Evolutionary conservation across 1,140 invertebrate species (phyloP), one percentile per base, ranked within the genome.

Genomic region (Trichonephila clavipes): DNA sequence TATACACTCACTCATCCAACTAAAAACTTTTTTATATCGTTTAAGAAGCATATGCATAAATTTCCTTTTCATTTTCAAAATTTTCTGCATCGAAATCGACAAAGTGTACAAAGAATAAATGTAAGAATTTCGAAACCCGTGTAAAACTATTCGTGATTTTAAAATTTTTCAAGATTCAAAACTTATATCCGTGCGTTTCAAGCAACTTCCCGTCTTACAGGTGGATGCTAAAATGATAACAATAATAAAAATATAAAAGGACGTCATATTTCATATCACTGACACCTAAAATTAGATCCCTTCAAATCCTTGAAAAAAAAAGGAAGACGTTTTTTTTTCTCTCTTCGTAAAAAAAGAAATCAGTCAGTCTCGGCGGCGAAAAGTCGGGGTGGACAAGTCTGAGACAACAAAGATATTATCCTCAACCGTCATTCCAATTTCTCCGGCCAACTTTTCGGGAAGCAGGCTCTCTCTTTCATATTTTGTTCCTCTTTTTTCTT

Each of bases 351-450:
- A 34, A 51, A 44, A 44, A 51, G 34, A 87, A 64, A 87, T 34
- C 62, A 62, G 6, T 21, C 6, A 6, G 18, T 83, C 34, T 51
- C 51, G 90, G 90, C 90, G 90, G 28, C 90, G 28, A 28, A 51
- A 62, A 91, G 90, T 91, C 90, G 90, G 59, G 66, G 59, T 88
- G 61, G 61, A 83, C 90, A 91, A 19, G 34, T 91, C 72, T 83
- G 81, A 91, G 59, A 91, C 90, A 91, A 83, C 90, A 82, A 91
- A 91, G 90, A 91, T 91, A 91, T 91, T 83, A 82, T 83, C 66
- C 77, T 51, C n/a, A 91, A 83, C 88, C 58, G 72, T 83, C 77
- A 44, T 72, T 90, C 72, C 90, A 82, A 91, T 91, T 83, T 91
- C 64, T 19, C 59, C 59, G 28, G 61, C 28, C 44, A 72, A 61